phyloP scores from a whole-genome alignment of 2,888 invertebrate species.

The Drosophila leonis region DNA sequence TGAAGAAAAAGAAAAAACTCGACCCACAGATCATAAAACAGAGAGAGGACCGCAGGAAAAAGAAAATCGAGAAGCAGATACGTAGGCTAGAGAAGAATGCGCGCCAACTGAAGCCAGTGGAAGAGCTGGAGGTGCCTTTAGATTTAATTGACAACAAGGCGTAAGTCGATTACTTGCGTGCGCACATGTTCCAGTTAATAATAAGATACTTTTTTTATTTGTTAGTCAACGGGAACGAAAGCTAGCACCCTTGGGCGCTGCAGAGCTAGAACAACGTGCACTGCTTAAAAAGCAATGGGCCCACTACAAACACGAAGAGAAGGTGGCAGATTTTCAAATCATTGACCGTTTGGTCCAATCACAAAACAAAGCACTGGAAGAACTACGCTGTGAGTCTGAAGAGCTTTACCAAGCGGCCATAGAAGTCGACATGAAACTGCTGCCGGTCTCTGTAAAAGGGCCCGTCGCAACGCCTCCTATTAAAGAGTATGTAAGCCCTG shows the following conservation, averaged over 20 bases:
- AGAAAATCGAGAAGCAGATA: conserved; percentile 95
- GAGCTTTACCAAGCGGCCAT: conserved; percentile 95
- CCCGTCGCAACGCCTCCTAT: conserved; percentile 94
- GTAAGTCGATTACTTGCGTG: conserved; percentile 47
- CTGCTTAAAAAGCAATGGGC: conserved; percentile 92
- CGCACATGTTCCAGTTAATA: too few relatives aligned
- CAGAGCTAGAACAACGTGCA: conserved; percentile 88
- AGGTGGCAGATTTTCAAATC: conserved; percentile 88
- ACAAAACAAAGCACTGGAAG: conserved; percentile 92
- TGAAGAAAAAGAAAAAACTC: conserved; percentile 95
- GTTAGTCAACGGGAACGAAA: conserved; percentile 87
- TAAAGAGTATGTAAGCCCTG: conserved; percentile 91
- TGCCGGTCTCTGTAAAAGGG: conserved; percentile 90
- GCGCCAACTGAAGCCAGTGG: conserved; percentile 94
- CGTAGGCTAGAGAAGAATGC: conserved; percentile 92
- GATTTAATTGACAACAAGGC: conserved; percentile 85
- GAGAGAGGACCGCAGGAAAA: conserved; percentile 92
- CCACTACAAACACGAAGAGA: conserved; percentile 88
- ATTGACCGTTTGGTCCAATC: conserved; percentile 89
- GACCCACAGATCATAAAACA: conserved; percentile 93
- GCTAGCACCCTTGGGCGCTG: conserved; percentile 86
- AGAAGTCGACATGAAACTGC: conserved; percentile 90
- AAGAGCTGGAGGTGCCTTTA: conserved; percentile 92
- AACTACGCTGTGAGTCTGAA: conserved; percentile 92
- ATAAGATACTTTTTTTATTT: neutral